Percentiles rank a stretch among this genome's conserved stretches.
Evolutionary conservation across 1,140 invertebrate species (phyloP).

Genomic region (Pantala flavescens): DNA sequence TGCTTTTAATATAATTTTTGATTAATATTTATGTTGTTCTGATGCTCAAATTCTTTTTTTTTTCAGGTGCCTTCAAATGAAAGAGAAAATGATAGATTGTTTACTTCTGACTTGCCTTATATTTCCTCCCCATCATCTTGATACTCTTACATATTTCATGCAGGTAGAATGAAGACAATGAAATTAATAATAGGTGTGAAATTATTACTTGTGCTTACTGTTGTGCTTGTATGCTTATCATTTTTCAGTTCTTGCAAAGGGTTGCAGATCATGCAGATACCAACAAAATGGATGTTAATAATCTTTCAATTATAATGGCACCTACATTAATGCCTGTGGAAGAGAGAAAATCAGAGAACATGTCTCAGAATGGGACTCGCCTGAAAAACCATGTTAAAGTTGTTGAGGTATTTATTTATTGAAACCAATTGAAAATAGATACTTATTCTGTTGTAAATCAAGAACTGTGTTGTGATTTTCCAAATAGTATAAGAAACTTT

Average conservation of each 20-base stretch:
- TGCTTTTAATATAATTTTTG: too few species aligned
- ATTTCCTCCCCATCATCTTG: conserved; percentile 49
- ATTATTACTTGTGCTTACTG: conserved; percentile 1
- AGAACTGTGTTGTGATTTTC: too few species aligned
- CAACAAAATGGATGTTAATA: conserved; percentile 72
- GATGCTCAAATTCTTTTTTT: conserved; percentile 11
- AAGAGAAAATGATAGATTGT: conserved; percentile 37
- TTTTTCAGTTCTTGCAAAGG: conserved; percentile 43
- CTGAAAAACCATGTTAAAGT: conserved; percentile 51
- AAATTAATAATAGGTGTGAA: neutral
- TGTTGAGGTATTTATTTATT: conserved; percentile 39
- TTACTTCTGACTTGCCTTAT: conserved; percentile 52
- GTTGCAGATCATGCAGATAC: conserved; percentile 47
- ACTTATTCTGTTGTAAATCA: neutral
- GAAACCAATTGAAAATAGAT: too few species aligned
- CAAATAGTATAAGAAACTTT: too few species aligned
- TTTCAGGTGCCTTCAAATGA: conserved; percentile 29
- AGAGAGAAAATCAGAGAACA: conserved; percentile 35
- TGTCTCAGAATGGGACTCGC: conserved; percentile 39
- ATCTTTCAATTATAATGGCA: conserved; percentile 67
- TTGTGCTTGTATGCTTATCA: conserved; percentile 21
- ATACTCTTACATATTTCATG: conserved; percentile 57
- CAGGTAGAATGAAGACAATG: conserved; percentile 30
- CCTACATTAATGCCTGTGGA: conserved; percentile 72
- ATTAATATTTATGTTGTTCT: too few species aligned